Percentiles rank a stretch among this genome's conserved stretches.
These are phyloP conservation scores for Disparrhopalites patrizii DNA, from an alignment of 2,888 invertebrate species.

Conservation along the genomic window DNA sequence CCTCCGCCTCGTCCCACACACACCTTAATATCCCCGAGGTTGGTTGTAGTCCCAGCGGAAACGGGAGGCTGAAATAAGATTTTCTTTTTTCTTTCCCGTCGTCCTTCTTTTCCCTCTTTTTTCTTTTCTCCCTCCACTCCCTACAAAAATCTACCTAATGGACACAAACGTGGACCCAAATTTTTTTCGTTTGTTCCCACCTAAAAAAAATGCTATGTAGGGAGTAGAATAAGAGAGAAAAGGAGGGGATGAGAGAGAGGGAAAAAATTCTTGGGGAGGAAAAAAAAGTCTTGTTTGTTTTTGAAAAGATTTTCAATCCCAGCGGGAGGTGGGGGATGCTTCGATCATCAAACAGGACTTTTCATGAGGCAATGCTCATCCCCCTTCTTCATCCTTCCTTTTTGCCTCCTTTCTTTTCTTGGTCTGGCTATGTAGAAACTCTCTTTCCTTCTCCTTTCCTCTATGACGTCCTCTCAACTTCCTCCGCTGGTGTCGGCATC, in stretches of 20 bases:
- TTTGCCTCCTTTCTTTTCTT: too few relatives aligned
- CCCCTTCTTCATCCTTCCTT: neutral
- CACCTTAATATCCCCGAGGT: conserved; percentile 11
- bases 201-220: neutral
- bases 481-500: neutral
- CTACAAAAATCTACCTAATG: conserved; percentile 16
- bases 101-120: neutral
- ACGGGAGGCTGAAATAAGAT: neutral
- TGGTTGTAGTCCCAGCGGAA: conserved; percentile 5
- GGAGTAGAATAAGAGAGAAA: neutral
- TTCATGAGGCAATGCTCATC: conserved; percentile 8
- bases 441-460: neutral
- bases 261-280: neutral
- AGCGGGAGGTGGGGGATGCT: conserved; percentile 19
- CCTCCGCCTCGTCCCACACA: neutral
- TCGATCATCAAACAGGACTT: conserved; percentile 25
- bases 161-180: conserved; percentile 18
- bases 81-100: neutral
- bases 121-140: neutral
- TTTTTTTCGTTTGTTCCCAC: too few relatives aligned
- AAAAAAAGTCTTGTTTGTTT: neutral
- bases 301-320: conserved; percentile 26
- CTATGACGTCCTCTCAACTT: neutral
- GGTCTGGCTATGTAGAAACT: neutral
- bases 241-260: too few relatives aligned